phyloP scores from a whole-genome alignment of 2,888 invertebrate genomes.

The Cheiracanthium punctorium region DNA sequence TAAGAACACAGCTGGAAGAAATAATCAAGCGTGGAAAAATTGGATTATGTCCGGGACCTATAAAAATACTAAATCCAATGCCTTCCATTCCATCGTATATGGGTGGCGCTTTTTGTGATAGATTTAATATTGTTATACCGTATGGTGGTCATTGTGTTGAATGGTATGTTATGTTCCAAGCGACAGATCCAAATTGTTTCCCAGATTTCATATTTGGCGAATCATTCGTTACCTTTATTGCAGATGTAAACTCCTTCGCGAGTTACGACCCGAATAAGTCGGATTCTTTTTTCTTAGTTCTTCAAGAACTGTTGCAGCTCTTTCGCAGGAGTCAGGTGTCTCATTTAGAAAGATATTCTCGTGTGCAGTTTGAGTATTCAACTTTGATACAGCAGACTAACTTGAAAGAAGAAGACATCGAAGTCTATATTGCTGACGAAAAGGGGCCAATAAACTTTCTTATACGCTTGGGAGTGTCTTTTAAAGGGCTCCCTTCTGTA shows the following conservation, averaged over 20 bases:
- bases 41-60: conserved; percentile 55
- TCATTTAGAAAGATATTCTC: conserved; percentile 52
- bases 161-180: conserved; percentile 59
- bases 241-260: conserved; percentile 17
- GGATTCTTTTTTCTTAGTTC: conserved; percentile 38
- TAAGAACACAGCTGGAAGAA: conserved; percentile 51
- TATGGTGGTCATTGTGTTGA: conserved; percentile 64
- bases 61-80: conserved; percentile 58
- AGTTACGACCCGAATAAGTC: conserved; percentile 26
- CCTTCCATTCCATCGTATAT: conserved; percentile 32
- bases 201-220: conserved; percentile 59
- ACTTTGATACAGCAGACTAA: conserved; percentile 51
- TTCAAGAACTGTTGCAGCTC: conserved; percentile 44
- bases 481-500: conserved; percentile 45
- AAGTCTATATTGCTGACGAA: conserved; percentile 54
- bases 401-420: conserved; percentile 54
- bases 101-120: conserved; percentile 41
- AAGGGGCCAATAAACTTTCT: conserved; percentile 57
- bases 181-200: conserved; percentile 31
- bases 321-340: conserved; percentile 44
- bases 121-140: conserved; percentile 62
- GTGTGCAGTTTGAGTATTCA: conserved; percentile 63
- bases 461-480: conserved; percentile 39
- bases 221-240: conserved; percentile 9
- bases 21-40: conserved; percentile 59